Conservation (phyloP, 2,797 vertebrate species). For the Hirundo rustica region DNA sequence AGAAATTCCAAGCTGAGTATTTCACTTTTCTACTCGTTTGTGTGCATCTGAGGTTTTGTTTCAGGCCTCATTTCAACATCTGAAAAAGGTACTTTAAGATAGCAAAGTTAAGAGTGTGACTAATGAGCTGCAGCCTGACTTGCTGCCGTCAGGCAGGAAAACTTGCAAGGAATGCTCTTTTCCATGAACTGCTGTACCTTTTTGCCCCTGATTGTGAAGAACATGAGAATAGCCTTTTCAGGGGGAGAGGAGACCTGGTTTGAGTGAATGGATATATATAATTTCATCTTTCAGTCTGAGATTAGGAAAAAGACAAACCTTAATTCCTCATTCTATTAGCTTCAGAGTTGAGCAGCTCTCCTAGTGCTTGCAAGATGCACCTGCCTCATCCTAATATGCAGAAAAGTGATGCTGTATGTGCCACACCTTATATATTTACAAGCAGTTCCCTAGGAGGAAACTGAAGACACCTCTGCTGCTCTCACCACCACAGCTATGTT, state of each 20-base stretch:
- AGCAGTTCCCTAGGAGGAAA: background rate
- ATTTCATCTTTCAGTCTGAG: background rate
- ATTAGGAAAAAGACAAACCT: background rate
- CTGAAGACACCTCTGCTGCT: background rate
- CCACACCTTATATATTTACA: background rate
- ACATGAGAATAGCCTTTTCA: background rate
- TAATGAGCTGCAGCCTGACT: background rate
- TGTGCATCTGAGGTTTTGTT: background rate
- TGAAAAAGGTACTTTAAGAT: background rate
- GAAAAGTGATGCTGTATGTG: background rate
- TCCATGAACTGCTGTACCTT: background rate
- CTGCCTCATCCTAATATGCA: background rate
- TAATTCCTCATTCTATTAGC: background rate
- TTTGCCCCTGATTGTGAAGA: background rate
- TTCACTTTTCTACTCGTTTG: background rate
- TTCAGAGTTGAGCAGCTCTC: background rate
- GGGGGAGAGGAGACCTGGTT: too few species aligned
- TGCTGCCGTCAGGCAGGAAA: background rate
- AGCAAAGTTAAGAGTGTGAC: background rate
- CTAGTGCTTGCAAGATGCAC: rapidly evolving
- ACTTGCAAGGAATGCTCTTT: background rate
- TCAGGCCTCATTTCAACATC: background rate
- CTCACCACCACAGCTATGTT: background rate
- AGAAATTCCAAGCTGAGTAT: background rate
- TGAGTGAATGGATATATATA: too few species aligned